Evolutionary conservation across 2,888 invertebrate species (phyloP), one percentile per base, ranked within the genome.

Genomic region (Metopia argyrocephala): DNA sequence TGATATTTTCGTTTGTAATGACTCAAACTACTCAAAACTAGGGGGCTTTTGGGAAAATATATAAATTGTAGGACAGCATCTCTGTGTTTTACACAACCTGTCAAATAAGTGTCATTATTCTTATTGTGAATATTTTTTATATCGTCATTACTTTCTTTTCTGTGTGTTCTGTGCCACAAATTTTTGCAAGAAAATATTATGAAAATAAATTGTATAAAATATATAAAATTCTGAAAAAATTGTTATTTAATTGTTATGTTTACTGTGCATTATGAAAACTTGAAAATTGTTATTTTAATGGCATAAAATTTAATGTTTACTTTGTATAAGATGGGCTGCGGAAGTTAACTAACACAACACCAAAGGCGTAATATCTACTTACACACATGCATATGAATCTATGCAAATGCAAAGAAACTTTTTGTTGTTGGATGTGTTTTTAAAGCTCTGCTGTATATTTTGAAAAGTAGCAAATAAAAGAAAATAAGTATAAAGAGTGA

Each of bases 81-180:
- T 28, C 23, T 28, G 48, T 56, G 12, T 31, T 4, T 38, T 50
- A 6, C 21, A 21, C 5, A 7, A 66, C 52, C 21, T 73, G 64
- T 65, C 64, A 62, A 38, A 12, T 59, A 46, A n/a, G 12, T 52
- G 69, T 69, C 31, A 68, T 31, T 20, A 1, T 6, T n/a, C 21
- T 59, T 65, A 71, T 70, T 78, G 69, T 76, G 76, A 76, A 62
- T 75, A 56, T 62, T 21, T 57, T 38, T 71, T 69, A 20, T 66
- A 74, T 70, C 74, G 25, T 70, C 64, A 65, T 71, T 78, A 81
- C 81, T 81, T 81, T 78, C 74, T 74, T 78, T 81, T 80, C 54
- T 74, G 18, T 70, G 81, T 71, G 31, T 68, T 68, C 56, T 52
- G 31, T 79, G 75, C 71, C 76, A 46, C 31, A 59, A 38, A 5